phyloP scores from a whole-genome alignment of 2,888 invertebrate species.

The Mactromeris polynyma region DNA sequence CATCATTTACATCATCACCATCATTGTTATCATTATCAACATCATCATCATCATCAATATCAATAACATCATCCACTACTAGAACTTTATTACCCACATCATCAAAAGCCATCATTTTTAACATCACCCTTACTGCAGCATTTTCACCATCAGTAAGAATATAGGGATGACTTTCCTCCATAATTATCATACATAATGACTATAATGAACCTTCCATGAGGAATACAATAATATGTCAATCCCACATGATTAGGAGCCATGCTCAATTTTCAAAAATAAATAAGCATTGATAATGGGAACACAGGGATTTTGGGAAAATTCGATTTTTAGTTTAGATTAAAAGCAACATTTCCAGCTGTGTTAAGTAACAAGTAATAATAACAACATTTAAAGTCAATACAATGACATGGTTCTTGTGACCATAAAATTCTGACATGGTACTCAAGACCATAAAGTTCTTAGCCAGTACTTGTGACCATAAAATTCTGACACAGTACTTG shows the following conservation, averaged over 20 bases:
- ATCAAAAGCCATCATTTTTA: neutral
- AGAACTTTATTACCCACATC: no score
- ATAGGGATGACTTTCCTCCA: no score
- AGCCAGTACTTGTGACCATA: neutral
- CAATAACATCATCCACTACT: conserved; percentile 13
- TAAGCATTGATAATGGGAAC: neutral
- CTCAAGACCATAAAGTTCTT: no score
- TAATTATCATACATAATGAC: no score
- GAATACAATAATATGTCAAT: no score
- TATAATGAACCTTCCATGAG: no score
- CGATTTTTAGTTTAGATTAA: neutral
- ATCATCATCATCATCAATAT: conserved; percentile 5
- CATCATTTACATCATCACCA: neutral
- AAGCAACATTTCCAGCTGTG: conserved; percentile 44
- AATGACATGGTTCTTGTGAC: neutral
- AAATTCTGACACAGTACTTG: neutral
- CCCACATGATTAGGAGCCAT: no score
- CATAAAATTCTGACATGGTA: neutral
- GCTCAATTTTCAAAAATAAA: neutral
- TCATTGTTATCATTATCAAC: neutral
- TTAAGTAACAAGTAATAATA: neutral
- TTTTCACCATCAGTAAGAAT: neutral
- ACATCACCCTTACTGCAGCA: neutral
- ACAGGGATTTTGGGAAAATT: no score
- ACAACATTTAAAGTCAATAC: neutral